Base-by-base conservation (phyloP, 2,113 vertebrate species). In the Herpailurus yagouaroundi region DNA sequence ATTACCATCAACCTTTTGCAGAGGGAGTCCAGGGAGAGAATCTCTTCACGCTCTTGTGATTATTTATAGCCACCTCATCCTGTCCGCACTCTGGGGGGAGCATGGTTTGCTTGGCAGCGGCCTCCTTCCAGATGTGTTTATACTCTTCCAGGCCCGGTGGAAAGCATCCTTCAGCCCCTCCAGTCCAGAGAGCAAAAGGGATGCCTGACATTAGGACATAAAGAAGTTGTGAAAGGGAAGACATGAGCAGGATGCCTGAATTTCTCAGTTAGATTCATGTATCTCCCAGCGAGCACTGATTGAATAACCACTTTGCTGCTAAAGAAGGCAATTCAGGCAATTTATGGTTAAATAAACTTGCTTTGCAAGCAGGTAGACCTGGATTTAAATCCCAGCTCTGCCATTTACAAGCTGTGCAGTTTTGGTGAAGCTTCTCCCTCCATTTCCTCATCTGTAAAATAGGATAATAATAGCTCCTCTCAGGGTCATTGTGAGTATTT, bases 11-110 rank as follows among this genome's bases (percentile, higher is more conserved):
- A 79, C 92, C 90, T 96, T 95, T 97, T 38, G 73, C 87, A 97
- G 60, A 92, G 94, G 84, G 76, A 96, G 68, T 76, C 97, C 91
- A 83, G 97, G 93, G 71, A 97, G 77, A 98, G 81, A 52, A 92
- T 91, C 87, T 91, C 80, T 96, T 95, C 86, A 95, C 31, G 76
- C 74, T 64, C 89, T 71, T 66, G 66, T 50, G 69, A 89, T 97
- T 98, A 98, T 98, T 97, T 97, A 96, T 95, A 97, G 97, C 87
- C 33, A 63, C 5, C 48, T 38, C 71, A 60, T 88, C 94, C 92
- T 91, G 89, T 96, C 97, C 45, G 2, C n/a, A 92, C 69, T 93
- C 80, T 55, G n/a, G 5, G 19, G 89, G 79, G 57, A 25, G 55
- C 36, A 1, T 55, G 69, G 48, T 88, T 84, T 90, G 45, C 60